These are phyloP conservation scores for Phylloscopus whistleri DNA, from an alignment of 2,113 vertebrate genomes.

Conservation along the genomic window DNA sequence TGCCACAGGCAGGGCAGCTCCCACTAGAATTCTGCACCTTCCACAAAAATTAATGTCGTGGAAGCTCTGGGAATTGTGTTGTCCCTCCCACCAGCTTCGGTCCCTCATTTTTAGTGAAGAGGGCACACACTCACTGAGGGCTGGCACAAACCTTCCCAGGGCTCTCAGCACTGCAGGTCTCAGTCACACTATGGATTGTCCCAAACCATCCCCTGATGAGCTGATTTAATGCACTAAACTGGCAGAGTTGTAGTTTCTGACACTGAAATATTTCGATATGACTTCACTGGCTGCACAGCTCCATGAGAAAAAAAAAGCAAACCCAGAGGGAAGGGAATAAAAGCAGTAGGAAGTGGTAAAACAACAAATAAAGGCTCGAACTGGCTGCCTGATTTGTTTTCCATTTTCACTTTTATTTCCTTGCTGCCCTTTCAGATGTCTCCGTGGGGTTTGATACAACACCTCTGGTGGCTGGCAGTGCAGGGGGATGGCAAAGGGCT, in stretches of 20 bases:
- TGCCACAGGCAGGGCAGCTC: neutral
- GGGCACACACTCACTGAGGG: neutral
- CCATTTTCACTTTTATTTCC: neutral
- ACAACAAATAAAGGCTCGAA: neutral
- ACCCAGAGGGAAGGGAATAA: neutral
- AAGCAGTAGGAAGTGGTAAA: neutral
- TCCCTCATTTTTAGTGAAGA: neutral
- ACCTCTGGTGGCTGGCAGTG: accelerated
- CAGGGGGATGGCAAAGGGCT: neutral
- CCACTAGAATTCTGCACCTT: neutral
- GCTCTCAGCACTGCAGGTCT: accelerated
- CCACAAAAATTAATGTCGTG: neutral
- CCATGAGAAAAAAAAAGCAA: neutral
- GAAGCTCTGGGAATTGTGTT: neutral
- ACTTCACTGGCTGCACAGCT: neutral
- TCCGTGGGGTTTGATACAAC: neutral
- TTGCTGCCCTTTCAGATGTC: neutral
- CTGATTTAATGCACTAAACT: neutral
- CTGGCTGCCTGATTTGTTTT: neutral
- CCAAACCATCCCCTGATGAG: neutral
- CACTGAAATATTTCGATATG: neutral
- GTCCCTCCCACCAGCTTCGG: neutral
- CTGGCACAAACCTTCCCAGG: neutral
- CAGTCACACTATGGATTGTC: neutral
- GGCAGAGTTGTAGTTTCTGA: neutral